Evolutionary conservation across 2,888 invertebrate genomes (phyloP), one percentile per base, ranked within the genome.

Genomic region (Auanema sp.): DNA sequence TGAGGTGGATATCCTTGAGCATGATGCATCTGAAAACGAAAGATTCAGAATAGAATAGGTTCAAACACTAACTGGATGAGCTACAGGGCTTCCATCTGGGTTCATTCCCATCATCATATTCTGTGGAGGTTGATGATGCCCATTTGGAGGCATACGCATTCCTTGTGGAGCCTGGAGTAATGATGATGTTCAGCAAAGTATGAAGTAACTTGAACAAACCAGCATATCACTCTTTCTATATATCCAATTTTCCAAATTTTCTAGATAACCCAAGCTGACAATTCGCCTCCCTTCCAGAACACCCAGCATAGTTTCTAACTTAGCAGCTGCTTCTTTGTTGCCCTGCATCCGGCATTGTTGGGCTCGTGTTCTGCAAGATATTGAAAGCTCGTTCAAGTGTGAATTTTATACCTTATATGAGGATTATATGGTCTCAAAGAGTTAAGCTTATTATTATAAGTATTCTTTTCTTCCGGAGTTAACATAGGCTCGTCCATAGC

Each of bases 221-320:
- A 77, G 51, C 59, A 73, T 75, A 33, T 76, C 77, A 18, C 68
- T 69, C 60, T 77, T 77, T 25, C 71, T 62, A 42, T 70, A 68
- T 18, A 77, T 75, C 77, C 77, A 77, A 42, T 33, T 64, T 60
- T 77, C 76, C 53, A 77, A 65, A 61, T 76, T 71, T 58, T 60
- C 63, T 52, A 77, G 60, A 58, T 77, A 77, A 33, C 76, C 77
- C 8, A 78, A 67, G 40, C 66, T 64, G 40, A 78, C 73, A 18
- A 71, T 66, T 41, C 76, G 60, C 40, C 70, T 53, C 14, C 73
- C 73, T 57, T 78, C 78, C 14, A 78, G 60, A n/a, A 78, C 76
- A 18, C 66, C 70, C 25, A 77, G 58, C 77, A 77, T 77, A 44
- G 72, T 70, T 54, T 74, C 74, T 21, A 74, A 44, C 43, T 74